phyloP scores from a whole-genome alignment of 2,797 vertebrate genomes.

The Etheostoma perlongum region DNA sequence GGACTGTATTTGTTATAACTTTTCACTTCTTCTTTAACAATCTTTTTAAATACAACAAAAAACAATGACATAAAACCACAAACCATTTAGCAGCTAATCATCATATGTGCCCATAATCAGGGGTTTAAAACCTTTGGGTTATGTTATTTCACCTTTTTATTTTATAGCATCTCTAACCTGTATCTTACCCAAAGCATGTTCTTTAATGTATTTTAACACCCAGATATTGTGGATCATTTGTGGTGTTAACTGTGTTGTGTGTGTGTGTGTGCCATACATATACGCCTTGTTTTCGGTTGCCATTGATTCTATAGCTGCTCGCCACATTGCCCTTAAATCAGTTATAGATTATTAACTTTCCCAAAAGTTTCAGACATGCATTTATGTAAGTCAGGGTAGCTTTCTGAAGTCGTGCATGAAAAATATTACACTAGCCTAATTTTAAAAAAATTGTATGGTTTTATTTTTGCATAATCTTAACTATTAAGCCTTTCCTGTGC shows the following conservation, averaged over 20 bases:
- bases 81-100: constrained; percentile 49
- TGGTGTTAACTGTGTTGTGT: constrained; percentile 22
- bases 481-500: constrained; percentile 56
- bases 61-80: neutral
- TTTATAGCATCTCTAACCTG: constrained; percentile 14
- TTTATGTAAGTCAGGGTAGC: constrained; percentile 23
- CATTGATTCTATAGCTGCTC: constrained; percentile 69
- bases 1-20: neutral
- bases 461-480: constrained; percentile 40
- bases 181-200: constrained; percentile 46
- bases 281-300: constrained; percentile 66
- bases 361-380: constrained; percentile 23
- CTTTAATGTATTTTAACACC: constrained; percentile 23
- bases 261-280: constrained; percentile 24
- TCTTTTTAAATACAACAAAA: neutral
- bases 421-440: constrained; percentile 1
- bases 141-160: constrained; percentile 29
- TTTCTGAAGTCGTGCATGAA: constrained; percentile 42
- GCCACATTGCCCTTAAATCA: constrained; percentile 71
- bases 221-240: constrained; percentile 11
- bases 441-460: neutral
- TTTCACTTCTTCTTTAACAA: constrained; percentile 23
- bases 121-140: constrained; percentile 18
- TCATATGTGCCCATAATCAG: constrained; percentile 48
- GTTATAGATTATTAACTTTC: constrained; percentile 15